phyloP scores from a whole-genome alignment of 2,113 vertebrate genomes.

The Pavo muticus region DNA sequence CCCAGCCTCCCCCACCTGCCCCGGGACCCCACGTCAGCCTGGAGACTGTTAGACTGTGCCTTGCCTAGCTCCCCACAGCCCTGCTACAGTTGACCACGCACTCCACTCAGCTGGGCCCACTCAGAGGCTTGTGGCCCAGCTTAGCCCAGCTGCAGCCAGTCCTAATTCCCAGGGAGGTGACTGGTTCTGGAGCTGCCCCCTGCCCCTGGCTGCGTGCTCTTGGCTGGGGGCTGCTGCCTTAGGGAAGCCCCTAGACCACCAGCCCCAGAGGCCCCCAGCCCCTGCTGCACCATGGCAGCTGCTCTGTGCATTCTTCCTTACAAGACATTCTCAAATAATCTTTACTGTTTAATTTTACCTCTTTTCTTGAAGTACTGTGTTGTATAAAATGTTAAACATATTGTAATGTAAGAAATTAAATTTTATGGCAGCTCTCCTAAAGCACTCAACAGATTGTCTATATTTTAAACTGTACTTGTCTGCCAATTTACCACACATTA shows the following conservation, averaged over 20 bases:
- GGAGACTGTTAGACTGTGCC: rapidly evolving
- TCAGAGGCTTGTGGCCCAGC: rapidly evolving
- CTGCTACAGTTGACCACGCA: rapidly evolving
- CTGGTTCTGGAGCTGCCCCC: background rate
- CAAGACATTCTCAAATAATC: background rate
- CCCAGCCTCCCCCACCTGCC: background rate
- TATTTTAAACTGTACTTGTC: constrained; percentile 67
- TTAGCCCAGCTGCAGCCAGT: background rate
- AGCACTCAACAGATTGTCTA: constrained; percentile 67
- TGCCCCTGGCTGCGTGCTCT: background rate
- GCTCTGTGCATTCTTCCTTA: background rate
- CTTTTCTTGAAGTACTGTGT: constrained; percentile 35
- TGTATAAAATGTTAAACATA: constrained; percentile 49
- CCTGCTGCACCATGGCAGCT: rapidly evolving
- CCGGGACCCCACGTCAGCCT: rapidly evolving
- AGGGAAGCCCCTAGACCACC: background rate
- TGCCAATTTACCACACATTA: constrained; percentile 71
- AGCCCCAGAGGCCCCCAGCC: rapidly evolving
- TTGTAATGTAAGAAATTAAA: constrained; percentile 54
- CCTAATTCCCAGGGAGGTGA: background rate
- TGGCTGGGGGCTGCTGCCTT: background rate
- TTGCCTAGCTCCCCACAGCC: background rate
- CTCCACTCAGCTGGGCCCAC: rapidly evolving
- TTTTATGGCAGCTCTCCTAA: constrained; percentile 63
- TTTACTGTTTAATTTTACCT: background rate